A percentile compares a stretch with the other conserved stretches of the same genome.
These are phyloP conservation scores for Pseudococcus jackbeardsleyi DNA, from an alignment of 2,888 invertebrate species.

Conservation along the genomic window DNA sequence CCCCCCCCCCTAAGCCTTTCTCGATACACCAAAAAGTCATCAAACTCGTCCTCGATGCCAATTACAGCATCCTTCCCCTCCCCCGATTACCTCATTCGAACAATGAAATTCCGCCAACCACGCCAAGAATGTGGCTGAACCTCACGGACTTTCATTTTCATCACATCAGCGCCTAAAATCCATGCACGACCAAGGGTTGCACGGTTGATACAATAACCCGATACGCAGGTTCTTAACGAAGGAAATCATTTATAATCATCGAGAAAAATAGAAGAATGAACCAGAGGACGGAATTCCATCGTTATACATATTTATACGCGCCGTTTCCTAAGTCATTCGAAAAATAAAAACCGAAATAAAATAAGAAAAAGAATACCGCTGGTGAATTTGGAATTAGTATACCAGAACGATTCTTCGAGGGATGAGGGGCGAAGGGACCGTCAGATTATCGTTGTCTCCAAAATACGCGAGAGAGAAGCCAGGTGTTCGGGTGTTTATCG, in stretches of 20 bases:
- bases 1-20: no score
- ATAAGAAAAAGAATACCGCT: slow-evolving; percentile 8
- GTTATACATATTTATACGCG: slow-evolving; percentile 15
- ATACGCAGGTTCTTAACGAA: slow-evolving; percentile 10
- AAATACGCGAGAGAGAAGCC: slow-evolving; percentile 20
- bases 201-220: not conserved
- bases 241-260: slow-evolving; percentile 39
- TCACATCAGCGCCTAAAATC: not conserved
- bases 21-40: no score
- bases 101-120: not conserved
- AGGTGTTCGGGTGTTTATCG: slow-evolving; percentile 44
- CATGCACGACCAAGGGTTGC: not conserved
- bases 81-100: not conserved
- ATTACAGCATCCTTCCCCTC: not conserved
- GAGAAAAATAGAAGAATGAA: not conserved
- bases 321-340: slow-evolving; percentile 26
- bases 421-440: not conserved
- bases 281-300: slow-evolving; percentile 22
- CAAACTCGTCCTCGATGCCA: not conserved
- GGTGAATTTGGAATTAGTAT: slow-evolving; percentile 17
- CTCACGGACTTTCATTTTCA: not conserved
- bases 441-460: slow-evolving; percentile 24
- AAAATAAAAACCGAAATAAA: slow-evolving; percentile 12
- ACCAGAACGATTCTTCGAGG: not conserved
- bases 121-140: not conserved